Conservation (phyloP, 2,113 vertebrate species). For the Neofelis nebulosa region DNA sequence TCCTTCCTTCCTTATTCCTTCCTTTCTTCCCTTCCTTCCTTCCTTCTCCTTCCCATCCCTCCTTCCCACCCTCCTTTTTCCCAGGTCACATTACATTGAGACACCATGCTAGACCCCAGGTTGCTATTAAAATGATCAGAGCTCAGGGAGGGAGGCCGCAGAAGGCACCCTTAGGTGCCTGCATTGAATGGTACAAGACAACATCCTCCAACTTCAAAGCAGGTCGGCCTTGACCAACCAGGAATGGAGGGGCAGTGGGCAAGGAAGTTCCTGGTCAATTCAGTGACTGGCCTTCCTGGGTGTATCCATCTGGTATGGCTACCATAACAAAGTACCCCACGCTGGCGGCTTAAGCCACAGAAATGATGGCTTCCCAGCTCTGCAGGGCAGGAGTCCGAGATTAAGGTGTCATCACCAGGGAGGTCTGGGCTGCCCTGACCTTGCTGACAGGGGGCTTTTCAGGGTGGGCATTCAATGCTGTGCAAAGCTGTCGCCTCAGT, state of each 20-base stretch:
- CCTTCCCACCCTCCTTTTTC: background rate
- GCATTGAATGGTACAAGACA: background rate
- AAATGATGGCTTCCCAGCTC: background rate
- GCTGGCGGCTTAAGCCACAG: background rate
- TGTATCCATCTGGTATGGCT: background rate
- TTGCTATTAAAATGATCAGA: background rate
- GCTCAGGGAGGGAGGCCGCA: background rate
- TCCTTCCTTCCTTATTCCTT: background rate
- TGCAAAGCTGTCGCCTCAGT: background rate
- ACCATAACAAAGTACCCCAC: background rate
- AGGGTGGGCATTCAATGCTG: fast-evolving
- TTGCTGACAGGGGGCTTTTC: fast-evolving
- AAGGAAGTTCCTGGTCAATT: background rate
- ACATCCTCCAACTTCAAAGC: background rate
- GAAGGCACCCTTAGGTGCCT: background rate
- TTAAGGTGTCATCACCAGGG: too few relatives aligned
- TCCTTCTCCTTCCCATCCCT: background rate
- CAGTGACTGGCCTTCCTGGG: too few relatives aligned
- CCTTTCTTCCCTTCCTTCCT: background rate
- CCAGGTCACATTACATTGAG: background rate
- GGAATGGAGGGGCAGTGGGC: fast-evolving
- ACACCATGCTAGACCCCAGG: background rate
- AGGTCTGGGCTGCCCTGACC: background rate
- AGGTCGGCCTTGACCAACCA: background rate
- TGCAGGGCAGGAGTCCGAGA: background rate